These are phyloP conservation scores for Sphyrna mokarran DNA, from an alignment of 2,113 vertebrate genomes.

Conservation along the genomic window DNA sequence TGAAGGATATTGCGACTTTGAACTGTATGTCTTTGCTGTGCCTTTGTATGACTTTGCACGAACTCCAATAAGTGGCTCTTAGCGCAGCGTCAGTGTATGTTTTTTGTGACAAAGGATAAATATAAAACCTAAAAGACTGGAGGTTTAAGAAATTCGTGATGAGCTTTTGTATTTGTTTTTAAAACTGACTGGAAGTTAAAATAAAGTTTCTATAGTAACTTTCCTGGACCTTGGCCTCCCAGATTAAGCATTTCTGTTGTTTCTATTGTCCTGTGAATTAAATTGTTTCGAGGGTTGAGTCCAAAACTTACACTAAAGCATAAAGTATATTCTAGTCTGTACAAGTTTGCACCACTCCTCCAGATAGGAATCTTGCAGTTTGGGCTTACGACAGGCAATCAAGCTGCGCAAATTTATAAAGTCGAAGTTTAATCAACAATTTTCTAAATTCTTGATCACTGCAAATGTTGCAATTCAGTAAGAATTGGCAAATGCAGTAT, in stretches of 20 bases:
- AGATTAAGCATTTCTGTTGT: constrained; percentile 16
- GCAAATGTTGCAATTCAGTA: background rate
- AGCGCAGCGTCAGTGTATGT: constrained; percentile 73
- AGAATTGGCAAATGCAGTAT: background rate
- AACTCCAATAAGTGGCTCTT: constrained; percentile 74
- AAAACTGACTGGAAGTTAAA: constrained; percentile 83
- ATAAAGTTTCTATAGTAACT: constrained; percentile 97
- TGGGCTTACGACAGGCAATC: background rate
- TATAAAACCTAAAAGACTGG: constrained; percentile 68
- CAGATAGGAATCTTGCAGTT: background rate
- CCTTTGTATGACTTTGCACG: constrained; percentile 81
- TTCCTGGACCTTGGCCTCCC: constrained; percentile 42
- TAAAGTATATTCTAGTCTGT: background rate
- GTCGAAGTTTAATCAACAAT: background rate
- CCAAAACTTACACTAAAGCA: background rate
- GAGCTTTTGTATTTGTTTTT: constrained; percentile 82
- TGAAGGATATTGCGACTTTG: constrained; percentile 72
- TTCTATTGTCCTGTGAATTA: constrained; percentile 8
- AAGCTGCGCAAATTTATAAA: constrained; percentile 19
- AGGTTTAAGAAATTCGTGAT: constrained; percentile 82
- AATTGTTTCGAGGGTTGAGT: constrained; percentile 8
- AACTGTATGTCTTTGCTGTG: constrained; percentile 81
- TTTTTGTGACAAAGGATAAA: constrained; percentile 71
- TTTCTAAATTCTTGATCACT: background rate
- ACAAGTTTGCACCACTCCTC: background rate